These are phyloP conservation scores for Megaceryle maxima DNA, from an alignment of 2,113 vertebrate genomes.

Conservation along the genomic window DNA sequence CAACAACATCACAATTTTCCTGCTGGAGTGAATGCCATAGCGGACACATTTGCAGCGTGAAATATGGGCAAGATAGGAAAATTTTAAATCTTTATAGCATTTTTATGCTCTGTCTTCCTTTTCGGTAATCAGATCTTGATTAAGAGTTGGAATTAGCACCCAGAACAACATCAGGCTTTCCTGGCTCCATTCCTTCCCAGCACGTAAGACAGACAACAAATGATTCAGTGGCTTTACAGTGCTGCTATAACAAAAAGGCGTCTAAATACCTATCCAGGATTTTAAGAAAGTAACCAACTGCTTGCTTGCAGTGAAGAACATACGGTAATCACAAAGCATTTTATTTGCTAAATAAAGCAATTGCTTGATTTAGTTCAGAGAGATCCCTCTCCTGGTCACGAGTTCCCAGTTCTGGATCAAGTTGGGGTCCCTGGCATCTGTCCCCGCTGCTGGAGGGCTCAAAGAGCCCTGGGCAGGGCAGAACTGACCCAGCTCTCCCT, in stretches of 20 bases:
- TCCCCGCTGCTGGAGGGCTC: not conserved
- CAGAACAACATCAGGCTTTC: conserved; percentile 52
- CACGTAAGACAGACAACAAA: not conserved
- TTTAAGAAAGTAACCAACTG: not conserved
- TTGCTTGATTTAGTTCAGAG: not conserved
- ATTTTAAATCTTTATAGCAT: conserved; percentile 51
- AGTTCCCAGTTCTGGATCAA: not conserved
- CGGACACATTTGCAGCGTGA: conserved; percentile 18
- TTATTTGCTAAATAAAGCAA: not conserved
- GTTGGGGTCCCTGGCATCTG: not conserved
- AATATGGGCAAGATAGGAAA: conserved; percentile 50
- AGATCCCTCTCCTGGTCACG: not conserved
- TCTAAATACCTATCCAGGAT: not conserved
- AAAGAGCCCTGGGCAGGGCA: not conserved
- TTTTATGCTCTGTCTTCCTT: conserved; percentile 64
- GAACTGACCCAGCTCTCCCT: not conserved
- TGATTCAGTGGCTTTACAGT: not conserved
- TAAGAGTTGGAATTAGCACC: conserved; percentile 59
- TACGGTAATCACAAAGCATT: not conserved
- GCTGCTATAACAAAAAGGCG: not conserved
- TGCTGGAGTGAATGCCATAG: conserved; percentile 35
- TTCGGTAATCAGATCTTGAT: conserved; percentile 67
- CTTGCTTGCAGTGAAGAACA: not conserved
- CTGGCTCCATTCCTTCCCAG: conserved; percentile 27
- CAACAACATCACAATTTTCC: conserved; percentile 55